A percentile compares a stretch with the other conserved stretches of the same genome.
Conservation (phyloP, 2,888 invertebrate species). For the Papilio demoleus region DNA sequence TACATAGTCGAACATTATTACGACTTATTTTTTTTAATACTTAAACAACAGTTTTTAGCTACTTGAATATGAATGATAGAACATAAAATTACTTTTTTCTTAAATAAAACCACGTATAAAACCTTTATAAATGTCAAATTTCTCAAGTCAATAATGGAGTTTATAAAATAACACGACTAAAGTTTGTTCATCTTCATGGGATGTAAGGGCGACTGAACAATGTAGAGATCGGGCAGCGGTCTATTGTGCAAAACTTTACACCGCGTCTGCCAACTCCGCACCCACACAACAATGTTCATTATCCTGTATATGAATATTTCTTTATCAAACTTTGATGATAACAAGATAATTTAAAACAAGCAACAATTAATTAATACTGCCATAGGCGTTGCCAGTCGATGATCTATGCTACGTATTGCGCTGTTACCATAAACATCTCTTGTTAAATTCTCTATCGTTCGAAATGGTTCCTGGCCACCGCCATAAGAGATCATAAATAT, state of each 20-base stretch:
- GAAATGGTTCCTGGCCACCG: no score
- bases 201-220: conserved; percentile 19
- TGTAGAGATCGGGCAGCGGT: conserved; percentile 16
- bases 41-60: no score
- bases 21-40: no score
- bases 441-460: no score
- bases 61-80: no score
- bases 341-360: neutral
- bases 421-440: no score
- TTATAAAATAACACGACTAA: conserved; percentile 4
- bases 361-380: neutral
- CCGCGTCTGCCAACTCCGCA: conserved; percentile 24
- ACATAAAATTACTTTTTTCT: no score
- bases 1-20: no score
- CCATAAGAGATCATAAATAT: no score
- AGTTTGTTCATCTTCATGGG: conserved; percentile 18
- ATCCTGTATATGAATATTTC: conserved; percentile 18
- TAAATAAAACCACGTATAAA: neutral
- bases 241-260: conserved; percentile 31
- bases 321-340: conserved; percentile 6
- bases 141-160: neutral
- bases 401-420: no score
- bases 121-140: neutral
- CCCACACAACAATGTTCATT: conserved; percentile 23
- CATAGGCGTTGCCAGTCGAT: no score